Conservation (phyloP, 2,797 vertebrate genomes). For the Myotis daubentonii region DNA sequence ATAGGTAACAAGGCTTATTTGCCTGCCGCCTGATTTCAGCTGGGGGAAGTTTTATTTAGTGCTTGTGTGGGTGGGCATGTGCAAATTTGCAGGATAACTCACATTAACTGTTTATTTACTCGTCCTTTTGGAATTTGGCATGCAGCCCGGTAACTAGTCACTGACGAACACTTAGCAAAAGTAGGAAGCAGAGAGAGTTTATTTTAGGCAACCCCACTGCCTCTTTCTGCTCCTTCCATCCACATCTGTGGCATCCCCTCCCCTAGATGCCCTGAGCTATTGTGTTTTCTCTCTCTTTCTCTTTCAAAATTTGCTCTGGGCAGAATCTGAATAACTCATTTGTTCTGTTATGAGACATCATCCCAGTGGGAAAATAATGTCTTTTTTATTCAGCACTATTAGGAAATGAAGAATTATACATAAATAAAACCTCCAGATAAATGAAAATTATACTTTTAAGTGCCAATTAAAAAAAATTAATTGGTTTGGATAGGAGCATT, state of each 20-base stretch:
- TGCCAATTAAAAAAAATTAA: conserved; percentile 66
- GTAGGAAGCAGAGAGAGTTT: conserved; percentile 46
- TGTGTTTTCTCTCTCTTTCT: background rate
- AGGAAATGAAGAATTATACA: conserved; percentile 46
- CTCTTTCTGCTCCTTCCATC: background rate
- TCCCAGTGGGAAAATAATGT: conserved; percentile 50
- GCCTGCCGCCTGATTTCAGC: conserved; percentile 25
- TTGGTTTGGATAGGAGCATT: background rate
- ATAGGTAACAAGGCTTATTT: conserved; percentile 44
- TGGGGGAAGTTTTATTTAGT: conserved; percentile 69
- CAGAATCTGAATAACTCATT: conserved; percentile 67
- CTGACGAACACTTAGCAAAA: conserved; percentile 55
- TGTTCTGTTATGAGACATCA: conserved; percentile 54
- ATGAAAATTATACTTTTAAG: conserved; percentile 52
- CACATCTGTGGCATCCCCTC: background rate
- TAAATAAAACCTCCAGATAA: conserved; percentile 60
- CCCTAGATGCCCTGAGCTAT: background rate
- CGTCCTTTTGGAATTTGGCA: conserved; percentile 71
- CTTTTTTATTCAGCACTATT: conserved; percentile 62
- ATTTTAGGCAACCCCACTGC: conserved; percentile 55
- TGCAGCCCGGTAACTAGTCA: conserved; percentile 28
- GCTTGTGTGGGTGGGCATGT: conserved; percentile 67
- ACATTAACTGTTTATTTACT: conserved; percentile 78
- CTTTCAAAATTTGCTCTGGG: conserved; percentile 22
- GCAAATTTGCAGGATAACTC: conserved; percentile 70